Base-by-base conservation (phyloP, 2,113 vertebrate genomes). In the Amia ocellicauda region DNA sequence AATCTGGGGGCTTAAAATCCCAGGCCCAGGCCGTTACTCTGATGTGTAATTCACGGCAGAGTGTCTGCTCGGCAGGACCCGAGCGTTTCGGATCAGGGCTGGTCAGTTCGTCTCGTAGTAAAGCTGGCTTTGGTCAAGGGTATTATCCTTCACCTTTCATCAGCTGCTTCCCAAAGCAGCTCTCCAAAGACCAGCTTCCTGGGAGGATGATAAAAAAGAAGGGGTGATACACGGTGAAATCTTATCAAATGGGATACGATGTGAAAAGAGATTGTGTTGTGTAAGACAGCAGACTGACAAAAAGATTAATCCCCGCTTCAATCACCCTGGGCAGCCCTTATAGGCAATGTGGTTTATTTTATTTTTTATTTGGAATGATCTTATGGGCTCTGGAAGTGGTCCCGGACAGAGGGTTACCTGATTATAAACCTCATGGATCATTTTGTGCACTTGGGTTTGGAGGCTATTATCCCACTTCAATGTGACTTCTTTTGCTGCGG, bases 241-340 rank as follows among this genome's bases (percentile, higher is more conserved):
- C 43, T 47, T 47, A 47, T 47, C 13, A 47, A 16, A n/a, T 47
- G 14, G 43, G 16, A 47, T 4, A 47, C n/a, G n/a, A n/a, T n/a
- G n/a, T n/a, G n/a, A n/a, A n/a, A 41, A 28, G 20, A 1, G 41
- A 3, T 7, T 36, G 29, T 67, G 23, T 66, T 17, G 58, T 24
- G 66, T 60, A 69, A 69, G 55, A 40, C 54, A 20, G 45, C 57
- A 29, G 66, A 42, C 76, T 74, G 73, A 36, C 40, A 60, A 73
- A 62, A 81, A 47, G 43, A 47, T 17, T 8, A 47, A 47, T 16
- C 43, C 43, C 14, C 16, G 13, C n/a, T 47, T n/a, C 43, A 47
- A 14, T 47, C 43, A 47, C 43, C 43, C 43, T 14, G 43, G 13
- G 13, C 43, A 47, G 16, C n/a, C 43, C 13, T n/a, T 14, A 14